These are phyloP conservation scores for Drosophila prolongata DNA, from an alignment of 2,888 invertebrate genomes.

Conservation along the genomic window DNA sequence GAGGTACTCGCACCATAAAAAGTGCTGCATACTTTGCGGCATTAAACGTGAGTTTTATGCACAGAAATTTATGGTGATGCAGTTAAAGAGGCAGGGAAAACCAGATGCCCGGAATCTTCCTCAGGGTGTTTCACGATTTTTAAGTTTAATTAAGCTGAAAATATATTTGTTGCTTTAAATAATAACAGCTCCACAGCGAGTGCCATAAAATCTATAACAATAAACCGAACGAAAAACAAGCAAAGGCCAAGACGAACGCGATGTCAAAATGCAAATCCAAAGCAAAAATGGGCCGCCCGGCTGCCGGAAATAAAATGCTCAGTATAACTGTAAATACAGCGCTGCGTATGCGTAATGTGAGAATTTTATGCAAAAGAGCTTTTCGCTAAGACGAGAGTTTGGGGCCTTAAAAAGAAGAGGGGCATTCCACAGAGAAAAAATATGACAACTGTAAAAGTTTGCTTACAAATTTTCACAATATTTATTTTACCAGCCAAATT, in stretches of 20 bases:
- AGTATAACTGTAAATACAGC: conserved; percentile 76
- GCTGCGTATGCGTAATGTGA: conserved; percentile 78
- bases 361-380: conserved; percentile 77
- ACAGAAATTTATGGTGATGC: conserved; percentile 72
- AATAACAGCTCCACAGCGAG: conserved; percentile 53
- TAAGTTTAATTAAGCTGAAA: conserved; percentile 82
- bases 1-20: conserved; percentile 44
- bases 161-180: conserved; percentile 76
- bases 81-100: conserved; percentile 60
- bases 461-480: no score
- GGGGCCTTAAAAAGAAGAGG: conserved; percentile 7
- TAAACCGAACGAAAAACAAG: conserved; percentile 55
- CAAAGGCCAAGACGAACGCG: conserved; percentile 42
- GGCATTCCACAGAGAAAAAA: conserved; percentile 4
- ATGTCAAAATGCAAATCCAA: conserved; percentile 51
- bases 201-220: conserved; percentile 75
- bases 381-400: conserved; percentile 43
- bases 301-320: conserved; percentile 72
- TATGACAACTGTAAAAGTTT: no score
- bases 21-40: conserved; percentile 72
- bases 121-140: conserved; percentile 46
- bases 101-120: conserved; percentile 61
- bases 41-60: conserved; percentile 77
- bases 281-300: conserved; percentile 53
- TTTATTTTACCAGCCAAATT: no score